phyloP scores from a whole-genome alignment of 1,140 invertebrate genomes.

The Globodera ellingtonae region DNA sequence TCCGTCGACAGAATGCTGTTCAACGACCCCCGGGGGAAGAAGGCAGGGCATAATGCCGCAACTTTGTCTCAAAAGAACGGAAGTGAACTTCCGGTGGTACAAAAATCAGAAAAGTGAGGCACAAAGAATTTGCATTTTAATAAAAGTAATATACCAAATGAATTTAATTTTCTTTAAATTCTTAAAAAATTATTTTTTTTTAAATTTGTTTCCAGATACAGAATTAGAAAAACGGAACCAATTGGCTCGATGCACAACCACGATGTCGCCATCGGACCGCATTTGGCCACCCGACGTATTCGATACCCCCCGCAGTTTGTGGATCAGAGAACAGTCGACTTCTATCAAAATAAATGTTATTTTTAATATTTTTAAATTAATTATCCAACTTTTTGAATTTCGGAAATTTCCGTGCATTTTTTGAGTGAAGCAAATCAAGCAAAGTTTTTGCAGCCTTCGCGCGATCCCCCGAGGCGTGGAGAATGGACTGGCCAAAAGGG shows the following conservation, averaged over 20 bases:
- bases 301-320: background rate
- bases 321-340: background rate
- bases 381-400: too few relatives aligned
- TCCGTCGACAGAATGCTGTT: background rate
- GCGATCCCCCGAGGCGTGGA: background rate
- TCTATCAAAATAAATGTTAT: background rate
- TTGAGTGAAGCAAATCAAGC: background rate
- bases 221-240: background rate
- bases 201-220: background rate
- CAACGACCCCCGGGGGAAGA: background rate
- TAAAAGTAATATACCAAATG: background rate
- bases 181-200: too few relatives aligned
- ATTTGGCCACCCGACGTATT: background rate
- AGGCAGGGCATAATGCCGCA: background rate
- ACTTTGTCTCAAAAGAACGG: too few relatives aligned
- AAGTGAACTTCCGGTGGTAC: too few relatives aligned
- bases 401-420: background rate
- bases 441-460: background rate
- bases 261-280: background rate
- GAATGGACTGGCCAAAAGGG: background rate
- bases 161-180: background rate
- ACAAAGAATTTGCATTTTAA: background rate
- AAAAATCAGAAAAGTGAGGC: background rate
- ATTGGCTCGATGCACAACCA: background rate
- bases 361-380: too few relatives aligned